Percentiles rank a stretch among this genome's conserved stretches.
Conservation (phyloP, 2,797 vertebrate species). For the Gambelia wislizenii region DNA sequence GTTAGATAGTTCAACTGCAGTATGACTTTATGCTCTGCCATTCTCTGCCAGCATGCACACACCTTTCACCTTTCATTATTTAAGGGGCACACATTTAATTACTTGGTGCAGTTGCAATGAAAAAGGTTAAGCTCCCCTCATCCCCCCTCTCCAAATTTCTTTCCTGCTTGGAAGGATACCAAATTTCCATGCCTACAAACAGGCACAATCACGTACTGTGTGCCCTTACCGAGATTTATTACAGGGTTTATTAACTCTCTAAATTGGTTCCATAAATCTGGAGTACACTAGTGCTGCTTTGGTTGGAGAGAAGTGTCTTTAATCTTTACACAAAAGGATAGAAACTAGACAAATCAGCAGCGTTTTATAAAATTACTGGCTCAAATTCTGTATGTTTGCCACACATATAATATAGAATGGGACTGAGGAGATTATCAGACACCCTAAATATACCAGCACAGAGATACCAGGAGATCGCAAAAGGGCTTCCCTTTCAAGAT, state of each 20-base stretch:
- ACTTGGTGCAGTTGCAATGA: conserved; percentile 70
- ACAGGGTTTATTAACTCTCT: conserved; percentile 76
- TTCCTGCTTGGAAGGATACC: conserved; percentile 74
- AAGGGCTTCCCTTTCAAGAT: too few relatives aligned
- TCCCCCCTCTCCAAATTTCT: not conserved
- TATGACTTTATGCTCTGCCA: conserved; percentile 13
- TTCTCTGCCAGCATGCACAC: conserved; percentile 15
- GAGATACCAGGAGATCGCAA: too few relatives aligned
- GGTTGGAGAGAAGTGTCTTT: conserved; percentile 65
- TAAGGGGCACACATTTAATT: conserved; percentile 71
- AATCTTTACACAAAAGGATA: conserved; percentile 69
- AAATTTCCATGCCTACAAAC: conserved; percentile 72
- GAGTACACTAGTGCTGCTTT: conserved; percentile 57
- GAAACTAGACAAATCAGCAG: conserved; percentile 71
- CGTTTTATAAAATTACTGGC: conserved; percentile 64
- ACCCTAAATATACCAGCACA: too few relatives aligned
- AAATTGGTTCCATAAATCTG: conserved; percentile 78
- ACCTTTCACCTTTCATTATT: conserved; percentile 71
- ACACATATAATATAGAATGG: not conserved
- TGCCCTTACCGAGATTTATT: conserved; percentile 77
- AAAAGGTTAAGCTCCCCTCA: conserved; percentile 57
- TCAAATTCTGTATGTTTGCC: conserved; percentile 22
- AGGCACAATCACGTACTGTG: conserved; percentile 70
- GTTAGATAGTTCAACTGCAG: conserved; percentile 2
- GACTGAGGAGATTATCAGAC: too few relatives aligned